Base-by-base conservation (phyloP, 2,888 invertebrate species). In the Zonitis immaculata region DNA sequence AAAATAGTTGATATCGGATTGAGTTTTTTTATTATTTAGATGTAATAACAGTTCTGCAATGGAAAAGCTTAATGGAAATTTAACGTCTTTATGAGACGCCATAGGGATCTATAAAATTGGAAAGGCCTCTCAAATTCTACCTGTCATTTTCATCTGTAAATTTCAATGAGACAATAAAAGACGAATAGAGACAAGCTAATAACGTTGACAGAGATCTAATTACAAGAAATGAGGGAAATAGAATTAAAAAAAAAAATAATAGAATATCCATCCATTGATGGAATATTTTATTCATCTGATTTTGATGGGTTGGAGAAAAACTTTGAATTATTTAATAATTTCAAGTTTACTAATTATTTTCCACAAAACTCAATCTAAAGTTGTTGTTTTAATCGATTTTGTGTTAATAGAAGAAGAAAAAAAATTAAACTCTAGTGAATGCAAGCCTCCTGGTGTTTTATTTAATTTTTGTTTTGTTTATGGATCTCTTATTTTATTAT, bases 141-240 rank as follows among this genome's bases (percentile, higher is more conserved):
- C 45, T 50, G 50, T 50, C 50, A 45, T 14, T 7, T 35, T 45
- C 50, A 45, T 45, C 8, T 28, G 16, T 8, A 50, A 39, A 50
- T 50, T 35, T 7, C 8, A 3, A 3, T 35, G 12, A 32, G 14
- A 14, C 32, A 32, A 32, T 14, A 39, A 39, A 39, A 18, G 39
- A 9, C 11, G 18, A 11, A 18, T 4, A 39, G 18, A 18, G 4
- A 18, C 35, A 16, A 1, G n/a, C 11, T 20, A 20, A 39, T 35
- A 14, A 35, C 6, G 14, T 28, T n/a, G n/a, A 28, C n/a, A n/a
- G 14, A 14, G 28, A 11, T 28, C 12, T 14, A 32, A 32, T 35
- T 35, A 16, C 4, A 16, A 9, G 9, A 16, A 1, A 35, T 22
- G 22, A 22, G 5, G 22, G 5, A 22, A 5, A 22, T n/a, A n/a